Evolutionary conservation across 92 coral and sea anemone genomes (phyloP).

Genomic region (Pocillopora meandrina): DNA sequence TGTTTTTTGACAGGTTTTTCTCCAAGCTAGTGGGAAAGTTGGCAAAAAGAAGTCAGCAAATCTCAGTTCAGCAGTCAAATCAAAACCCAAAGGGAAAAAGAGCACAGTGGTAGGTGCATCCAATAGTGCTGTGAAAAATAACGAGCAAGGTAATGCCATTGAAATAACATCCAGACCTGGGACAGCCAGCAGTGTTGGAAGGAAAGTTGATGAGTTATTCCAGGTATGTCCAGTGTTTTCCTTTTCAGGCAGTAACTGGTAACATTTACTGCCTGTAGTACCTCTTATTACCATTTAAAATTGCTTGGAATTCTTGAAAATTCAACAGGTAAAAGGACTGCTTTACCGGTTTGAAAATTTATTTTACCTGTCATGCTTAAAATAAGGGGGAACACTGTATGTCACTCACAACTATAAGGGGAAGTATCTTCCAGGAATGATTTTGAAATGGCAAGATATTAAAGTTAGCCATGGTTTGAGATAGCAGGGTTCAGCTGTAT

Average conservation of each 20-base stretch:
- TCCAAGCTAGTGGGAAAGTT: slow-evolving; percentile 94
- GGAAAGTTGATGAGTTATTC: slow-evolving; percentile 92
- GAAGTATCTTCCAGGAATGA: no score
- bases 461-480: neutral
- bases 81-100: slow-evolving; percentile 47
- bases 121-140: slow-evolving; percentile 33
- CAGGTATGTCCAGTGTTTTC: slow-evolving; percentile 54
- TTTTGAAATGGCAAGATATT: no score
- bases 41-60: slow-evolving; percentile 71
- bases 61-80: slow-evolving; percentile 22
- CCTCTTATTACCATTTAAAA: no score
- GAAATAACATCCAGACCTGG: slow-evolving; percentile 64
- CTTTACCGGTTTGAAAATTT: no score
- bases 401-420: no score
- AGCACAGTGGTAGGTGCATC: slow-evolving; percentile 28
- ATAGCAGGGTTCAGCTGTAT: neutral
- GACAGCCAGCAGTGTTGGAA: slow-evolving; percentile 83
- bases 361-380: no score
- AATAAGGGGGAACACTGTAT: no score
- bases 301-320: no score
- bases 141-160: slow-evolving; percentile 17
- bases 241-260: neutral
- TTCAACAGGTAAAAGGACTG: no score
- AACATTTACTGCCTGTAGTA: no score
- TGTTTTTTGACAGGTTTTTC: slow-evolving; percentile 60